phyloP scores from a whole-genome alignment of 2,113 vertebrate genomes.

The Ictidomys tridecemlineatus region DNA sequence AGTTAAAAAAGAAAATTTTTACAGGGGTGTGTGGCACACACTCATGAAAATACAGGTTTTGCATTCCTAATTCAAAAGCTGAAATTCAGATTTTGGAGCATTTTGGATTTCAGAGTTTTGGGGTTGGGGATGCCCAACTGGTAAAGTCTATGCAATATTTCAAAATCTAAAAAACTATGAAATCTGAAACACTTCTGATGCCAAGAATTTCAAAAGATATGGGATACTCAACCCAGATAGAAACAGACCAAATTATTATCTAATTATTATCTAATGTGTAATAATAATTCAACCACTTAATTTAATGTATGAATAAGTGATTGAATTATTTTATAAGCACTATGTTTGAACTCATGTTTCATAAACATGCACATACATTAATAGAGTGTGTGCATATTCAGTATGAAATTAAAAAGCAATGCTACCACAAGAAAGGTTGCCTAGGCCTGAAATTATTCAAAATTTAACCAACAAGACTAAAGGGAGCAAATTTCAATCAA shows the following conservation, averaged over 20 bases:
- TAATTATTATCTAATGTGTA: not conserved
- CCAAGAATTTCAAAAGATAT: not conserved
- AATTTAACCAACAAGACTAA: not conserved
- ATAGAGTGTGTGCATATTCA: not conserved
- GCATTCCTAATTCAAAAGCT: not conserved
- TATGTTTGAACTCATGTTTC: not conserved
- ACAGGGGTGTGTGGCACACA: not conserved
- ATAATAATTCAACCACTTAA: too few species aligned
- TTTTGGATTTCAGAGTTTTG: not conserved
- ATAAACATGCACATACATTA: not conserved
- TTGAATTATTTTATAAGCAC: not conserved
- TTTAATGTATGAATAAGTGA: not conserved
- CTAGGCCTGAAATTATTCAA: not conserved
- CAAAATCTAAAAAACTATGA: not conserved
- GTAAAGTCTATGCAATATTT: not conserved
- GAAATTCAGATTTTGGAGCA: not conserved
- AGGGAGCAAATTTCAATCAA: not conserved
- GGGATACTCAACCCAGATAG: not conserved
- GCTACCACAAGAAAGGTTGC: not conserved
- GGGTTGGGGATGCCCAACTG: not conserved
- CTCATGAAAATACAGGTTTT: not conserved
- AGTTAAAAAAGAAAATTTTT: not conserved
- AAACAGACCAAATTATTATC: not conserved
- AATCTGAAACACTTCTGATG: not conserved
- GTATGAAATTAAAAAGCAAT: not conserved